phyloP scores from a whole-genome alignment of 2,888 invertebrate species.

The Pandemis corylana region DNA sequence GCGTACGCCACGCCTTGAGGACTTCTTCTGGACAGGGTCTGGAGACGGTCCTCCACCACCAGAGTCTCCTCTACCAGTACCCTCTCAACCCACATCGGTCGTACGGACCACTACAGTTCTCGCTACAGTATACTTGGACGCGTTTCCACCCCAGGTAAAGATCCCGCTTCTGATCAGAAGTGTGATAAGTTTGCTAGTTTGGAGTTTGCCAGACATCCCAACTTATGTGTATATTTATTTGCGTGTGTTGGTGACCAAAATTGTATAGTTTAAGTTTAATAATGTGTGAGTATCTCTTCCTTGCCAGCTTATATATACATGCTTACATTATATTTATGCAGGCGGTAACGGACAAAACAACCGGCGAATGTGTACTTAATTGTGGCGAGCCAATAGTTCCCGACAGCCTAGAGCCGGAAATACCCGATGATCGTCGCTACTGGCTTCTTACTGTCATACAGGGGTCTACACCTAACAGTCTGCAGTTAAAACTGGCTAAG shows the following conservation, averaged over 20 bases:
- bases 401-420: constrained; percentile 81
- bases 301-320: too few species aligned
- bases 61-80: constrained; percentile 74
- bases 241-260: too few species aligned
- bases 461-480: constrained; percentile 85
- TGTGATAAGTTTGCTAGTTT: background rate
- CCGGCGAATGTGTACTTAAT: constrained; percentile 82
- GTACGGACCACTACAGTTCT: constrained; percentile 88
- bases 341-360: constrained; percentile 79
- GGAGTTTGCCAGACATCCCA: too few species aligned
- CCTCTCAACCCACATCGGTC: constrained; percentile 76
- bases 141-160: constrained; percentile 75
- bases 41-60: constrained; percentile 90
- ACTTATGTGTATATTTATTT: too few species aligned
- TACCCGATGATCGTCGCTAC: constrained; percentile 88
- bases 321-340: constrained; percentile 45
- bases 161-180: constrained; percentile 8
- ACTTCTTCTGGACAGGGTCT: constrained; percentile 96
- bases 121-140: constrained; percentile 88
- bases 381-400: constrained; percentile 76
- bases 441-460: constrained; percentile 92
- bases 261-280: too few species aligned
- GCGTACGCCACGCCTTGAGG: constrained; percentile 87
- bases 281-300: too few species aligned
- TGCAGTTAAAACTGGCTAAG: constrained; percentile 90